Evolutionary conservation across 2,888 invertebrate genomes (phyloP).

Genomic region (Pegoplata infirma): DNA sequence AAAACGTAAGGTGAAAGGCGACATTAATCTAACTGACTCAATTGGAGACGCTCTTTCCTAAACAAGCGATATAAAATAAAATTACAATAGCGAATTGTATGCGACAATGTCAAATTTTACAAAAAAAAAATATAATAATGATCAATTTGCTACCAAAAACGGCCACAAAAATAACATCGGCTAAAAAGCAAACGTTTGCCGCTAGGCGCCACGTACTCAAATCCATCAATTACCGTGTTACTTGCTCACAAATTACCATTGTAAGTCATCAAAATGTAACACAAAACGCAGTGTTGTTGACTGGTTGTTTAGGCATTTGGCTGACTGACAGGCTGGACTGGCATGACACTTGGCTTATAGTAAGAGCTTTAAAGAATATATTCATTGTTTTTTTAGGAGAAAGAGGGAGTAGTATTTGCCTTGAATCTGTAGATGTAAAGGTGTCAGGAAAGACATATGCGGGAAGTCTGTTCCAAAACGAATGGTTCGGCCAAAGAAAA

Average conservation of each 20-base stretch:
- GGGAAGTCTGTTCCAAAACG: no score
- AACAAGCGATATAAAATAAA: neutral
- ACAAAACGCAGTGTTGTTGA: conserved; percentile 9
- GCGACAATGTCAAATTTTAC: conserved; percentile 16
- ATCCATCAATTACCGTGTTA: conserved; percentile 75
- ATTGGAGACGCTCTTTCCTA: conserved; percentile 10
- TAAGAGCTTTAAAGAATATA: neutral
- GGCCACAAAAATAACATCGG: conserved; percentile 24
- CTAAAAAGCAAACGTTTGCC: conserved; percentile 36
- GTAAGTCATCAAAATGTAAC: conserved; percentile 72
- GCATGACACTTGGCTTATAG: neutral
- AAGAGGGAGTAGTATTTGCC: no score
- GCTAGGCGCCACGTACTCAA: conserved; percentile 72
- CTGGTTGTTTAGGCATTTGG: neutral
- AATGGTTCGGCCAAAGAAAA: no score
- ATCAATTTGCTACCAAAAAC: conserved; percentile 61
- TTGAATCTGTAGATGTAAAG: no score
- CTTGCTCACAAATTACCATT: conserved; percentile 69
- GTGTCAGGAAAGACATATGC: no score
- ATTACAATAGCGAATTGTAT: neutral
- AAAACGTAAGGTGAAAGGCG: conserved; percentile 54
- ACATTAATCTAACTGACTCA: conserved; percentile 45
- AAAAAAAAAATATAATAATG: conserved; percentile 42
- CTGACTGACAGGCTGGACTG: neutral
- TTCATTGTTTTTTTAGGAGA: no score